Evolutionary conservation across 2,113 vertebrate genomes (phyloP).

Genomic region (Oenanthe melanoleuca): DNA sequence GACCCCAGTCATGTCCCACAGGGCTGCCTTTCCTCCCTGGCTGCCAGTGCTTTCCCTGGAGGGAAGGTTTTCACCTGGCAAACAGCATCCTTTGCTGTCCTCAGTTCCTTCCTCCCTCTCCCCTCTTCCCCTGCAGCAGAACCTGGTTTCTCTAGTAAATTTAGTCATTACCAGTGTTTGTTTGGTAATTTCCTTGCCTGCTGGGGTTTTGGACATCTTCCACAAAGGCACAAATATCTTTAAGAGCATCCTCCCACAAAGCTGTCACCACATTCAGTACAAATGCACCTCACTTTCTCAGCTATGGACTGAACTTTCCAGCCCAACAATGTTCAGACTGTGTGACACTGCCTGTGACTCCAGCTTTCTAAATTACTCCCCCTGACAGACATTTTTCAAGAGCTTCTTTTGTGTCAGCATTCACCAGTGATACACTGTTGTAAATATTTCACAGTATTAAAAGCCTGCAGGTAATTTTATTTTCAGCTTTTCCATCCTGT

Average conservation of each 20-base stretch:
- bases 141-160: neutral
- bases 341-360: neutral
- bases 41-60: neutral
- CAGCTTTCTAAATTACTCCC: neutral
- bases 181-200: neutral
- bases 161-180: neutral
- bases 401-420: neutral
- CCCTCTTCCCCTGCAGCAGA: neutral
- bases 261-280: neutral
- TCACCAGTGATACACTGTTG: neutral
- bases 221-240: neutral
- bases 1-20: rapidly evolving
- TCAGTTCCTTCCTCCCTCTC: neutral
- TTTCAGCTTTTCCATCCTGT: neutral
- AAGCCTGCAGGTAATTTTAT: neutral
- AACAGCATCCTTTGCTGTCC: neutral
- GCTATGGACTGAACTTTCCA: neutral
- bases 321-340: neutral
- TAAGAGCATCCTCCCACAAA: neutral
- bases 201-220: neutral
- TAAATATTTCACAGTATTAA: neutral
- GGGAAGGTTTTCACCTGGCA: neutral
- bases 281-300: neutral
- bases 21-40: neutral
- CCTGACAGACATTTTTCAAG: neutral